phyloP scores from a whole-genome alignment of 2,888 invertebrate genomes.

The Hydrotaea diabolus region DNA sequence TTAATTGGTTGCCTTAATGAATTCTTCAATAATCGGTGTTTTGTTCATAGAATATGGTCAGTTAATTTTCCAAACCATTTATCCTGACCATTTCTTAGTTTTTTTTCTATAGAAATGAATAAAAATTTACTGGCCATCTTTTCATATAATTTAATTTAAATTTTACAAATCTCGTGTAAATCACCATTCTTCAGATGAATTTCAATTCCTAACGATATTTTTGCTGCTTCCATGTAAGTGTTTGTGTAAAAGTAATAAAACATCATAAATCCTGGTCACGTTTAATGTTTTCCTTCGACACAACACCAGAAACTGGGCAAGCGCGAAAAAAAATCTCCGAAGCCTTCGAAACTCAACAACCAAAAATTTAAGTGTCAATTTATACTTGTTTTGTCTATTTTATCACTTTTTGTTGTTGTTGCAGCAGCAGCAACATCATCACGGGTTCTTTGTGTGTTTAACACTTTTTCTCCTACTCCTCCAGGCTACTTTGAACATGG shows the following conservation, averaged over 20 bases:
- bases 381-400: constrained; percentile 64
- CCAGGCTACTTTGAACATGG: constrained; percentile 40
- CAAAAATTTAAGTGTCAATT: constrained; percentile 60
- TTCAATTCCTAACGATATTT: constrained; percentile 5
- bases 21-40: no score
- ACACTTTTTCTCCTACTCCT: constrained; percentile 48
- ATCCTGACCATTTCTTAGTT: no score
- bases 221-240: not conserved
- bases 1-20: no score
- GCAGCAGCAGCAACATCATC: constrained; percentile 26
- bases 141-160: not conserved
- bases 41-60: no score
- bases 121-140: no score
- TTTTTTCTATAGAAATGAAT: no score
- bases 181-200: not conserved
- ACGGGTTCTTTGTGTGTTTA: constrained; percentile 52
- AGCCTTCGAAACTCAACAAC: constrained; percentile 13
- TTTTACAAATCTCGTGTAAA: not conserved
- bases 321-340: not conserved
- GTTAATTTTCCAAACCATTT: no score
- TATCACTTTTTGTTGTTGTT: constrained; percentile 40
- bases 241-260: constrained; percentile 47
- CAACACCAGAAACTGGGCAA: constrained; percentile 4
- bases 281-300: constrained; percentile 58
- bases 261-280: constrained; percentile 63